These are phyloP conservation scores for Hydrozoanthus gracilis DNA, from an alignment of 92 coral and sea anemone genomes.

Conservation along the genomic window DNA sequence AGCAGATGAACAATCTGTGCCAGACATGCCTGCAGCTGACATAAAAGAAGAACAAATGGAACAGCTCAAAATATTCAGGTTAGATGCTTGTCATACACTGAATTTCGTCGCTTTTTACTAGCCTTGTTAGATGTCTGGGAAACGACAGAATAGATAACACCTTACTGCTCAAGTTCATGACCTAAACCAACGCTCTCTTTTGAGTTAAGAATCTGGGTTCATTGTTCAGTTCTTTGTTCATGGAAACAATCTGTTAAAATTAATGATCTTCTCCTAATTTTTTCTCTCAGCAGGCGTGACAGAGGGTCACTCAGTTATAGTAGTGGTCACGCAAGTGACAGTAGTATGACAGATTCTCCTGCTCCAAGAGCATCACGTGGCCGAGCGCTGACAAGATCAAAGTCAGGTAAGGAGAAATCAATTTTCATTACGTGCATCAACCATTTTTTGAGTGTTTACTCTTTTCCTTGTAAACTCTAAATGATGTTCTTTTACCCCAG, in stretches of 20 bases:
- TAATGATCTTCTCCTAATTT: too few relatives aligned
- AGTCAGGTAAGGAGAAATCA: slow-evolving; percentile 58
- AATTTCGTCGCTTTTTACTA: neutral
- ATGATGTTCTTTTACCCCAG: slow-evolving; percentile 41
- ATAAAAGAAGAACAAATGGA: slow-evolving; percentile 67
- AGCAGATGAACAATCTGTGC: slow-evolving; percentile 80
- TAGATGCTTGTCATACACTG: slow-evolving; percentile 5
- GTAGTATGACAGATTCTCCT: slow-evolving; percentile 91
- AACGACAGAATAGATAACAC: too few relatives aligned
- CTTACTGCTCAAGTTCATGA: too few relatives aligned
- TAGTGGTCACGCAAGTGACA: slow-evolving; percentile 98
- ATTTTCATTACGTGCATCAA: too few relatives aligned
- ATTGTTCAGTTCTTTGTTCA: too few relatives aligned
- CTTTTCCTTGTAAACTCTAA: neutral
- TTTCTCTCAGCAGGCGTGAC: slow-evolving; percentile 63
- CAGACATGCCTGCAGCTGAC: slow-evolving; percentile 67
- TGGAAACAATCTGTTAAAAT: neutral
- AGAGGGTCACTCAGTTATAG: slow-evolving; percentile 86
- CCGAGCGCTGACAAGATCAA: slow-evolving; percentile 71
- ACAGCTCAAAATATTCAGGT: slow-evolving; percentile 77
- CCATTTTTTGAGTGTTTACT: neutral
- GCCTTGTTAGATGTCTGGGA: neutral
- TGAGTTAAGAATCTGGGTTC: too few relatives aligned
- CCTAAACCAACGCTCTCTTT: too few relatives aligned
- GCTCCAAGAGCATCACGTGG: slow-evolving; percentile 79